phyloP scores from a whole-genome alignment of 2,797 vertebrate genomes.

The Chaetophractus vellerosus region DNA sequence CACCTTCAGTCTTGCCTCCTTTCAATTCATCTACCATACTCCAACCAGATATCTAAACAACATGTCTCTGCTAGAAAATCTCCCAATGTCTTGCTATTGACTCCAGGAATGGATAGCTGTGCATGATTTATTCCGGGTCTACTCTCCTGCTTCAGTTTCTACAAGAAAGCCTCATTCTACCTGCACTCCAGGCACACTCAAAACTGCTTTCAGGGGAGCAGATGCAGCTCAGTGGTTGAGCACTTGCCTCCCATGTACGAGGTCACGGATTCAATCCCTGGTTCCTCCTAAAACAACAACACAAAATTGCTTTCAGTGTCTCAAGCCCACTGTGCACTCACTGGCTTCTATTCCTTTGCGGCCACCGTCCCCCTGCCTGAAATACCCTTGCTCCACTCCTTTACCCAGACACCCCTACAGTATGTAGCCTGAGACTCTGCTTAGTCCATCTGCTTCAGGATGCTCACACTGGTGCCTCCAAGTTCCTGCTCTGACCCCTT shows the following conservation, averaged over 20 bases:
- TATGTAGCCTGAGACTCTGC: not conserved
- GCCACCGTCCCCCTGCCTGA: not conserved
- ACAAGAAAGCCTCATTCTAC: not conserved
- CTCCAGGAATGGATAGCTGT: not conserved
- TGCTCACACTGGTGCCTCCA: not conserved
- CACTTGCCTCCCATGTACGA: too few species aligned
- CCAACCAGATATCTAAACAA: not conserved
- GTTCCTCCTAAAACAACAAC: too few species aligned
- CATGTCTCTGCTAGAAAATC: not conserved
- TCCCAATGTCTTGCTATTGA: not conserved
- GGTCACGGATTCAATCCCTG: too few species aligned
- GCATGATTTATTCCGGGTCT: not conserved
- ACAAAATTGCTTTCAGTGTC: not conserved
- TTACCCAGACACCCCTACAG: not conserved
- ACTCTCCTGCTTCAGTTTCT: not conserved
- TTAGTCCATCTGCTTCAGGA: not conserved
- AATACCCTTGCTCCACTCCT: not conserved
- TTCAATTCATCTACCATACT: not conserved
- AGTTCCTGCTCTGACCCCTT: not conserved
- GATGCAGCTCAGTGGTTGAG: too few species aligned
- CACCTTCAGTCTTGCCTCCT: not conserved
- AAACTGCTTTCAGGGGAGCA: not conserved
- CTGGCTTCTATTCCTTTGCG: not conserved
- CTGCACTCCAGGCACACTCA: accelerated
- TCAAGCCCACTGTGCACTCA: not conserved